Percentiles rank a stretch among this genome's conserved stretches.
Conservation (phyloP, 2,797 vertebrate genomes). For the Steatocranus sp. region DNA sequence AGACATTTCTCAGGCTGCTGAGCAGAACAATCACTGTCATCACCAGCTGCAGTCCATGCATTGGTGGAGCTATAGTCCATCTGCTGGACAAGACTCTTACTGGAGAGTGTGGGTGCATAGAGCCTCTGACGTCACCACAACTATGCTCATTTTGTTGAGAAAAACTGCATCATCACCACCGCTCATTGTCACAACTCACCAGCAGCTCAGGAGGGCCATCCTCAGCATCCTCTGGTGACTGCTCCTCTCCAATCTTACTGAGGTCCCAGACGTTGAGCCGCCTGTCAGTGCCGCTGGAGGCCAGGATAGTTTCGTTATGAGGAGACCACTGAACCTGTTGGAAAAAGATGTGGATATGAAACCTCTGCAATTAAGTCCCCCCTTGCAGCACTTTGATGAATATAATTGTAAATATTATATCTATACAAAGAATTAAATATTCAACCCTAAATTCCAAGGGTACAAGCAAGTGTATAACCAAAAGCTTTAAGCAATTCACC, state of each 20-base stretch:
- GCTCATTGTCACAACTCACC: constrained; percentile 70
- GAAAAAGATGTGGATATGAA: neutral
- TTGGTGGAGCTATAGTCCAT: neutral
- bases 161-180: neutral
- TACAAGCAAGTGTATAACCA: neutral
- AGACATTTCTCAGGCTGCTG: neutral
- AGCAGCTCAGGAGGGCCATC: constrained; percentile 94
- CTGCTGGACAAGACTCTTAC: neutral
- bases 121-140: neutral
- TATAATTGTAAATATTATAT: neutral
- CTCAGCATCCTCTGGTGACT: constrained; percentile 95
- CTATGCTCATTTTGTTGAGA: neutral
- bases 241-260: constrained; percentile 98
- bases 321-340: constrained; percentile 97
- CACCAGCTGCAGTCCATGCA: neutral
- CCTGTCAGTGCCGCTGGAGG: constrained; percentile 95
- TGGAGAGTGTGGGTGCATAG: neutral
- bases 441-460: neutral
- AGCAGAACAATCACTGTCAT: neutral
- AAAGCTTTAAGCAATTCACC: neutral
- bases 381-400: neutral
- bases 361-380: neutral
- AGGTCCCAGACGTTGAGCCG: constrained; percentile 97
- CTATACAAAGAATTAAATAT: neutral
- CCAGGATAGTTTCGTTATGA: constrained; percentile 96